Conservation (phyloP, 1,140 invertebrate species). For the Drosophila kurseongensis region DNA sequence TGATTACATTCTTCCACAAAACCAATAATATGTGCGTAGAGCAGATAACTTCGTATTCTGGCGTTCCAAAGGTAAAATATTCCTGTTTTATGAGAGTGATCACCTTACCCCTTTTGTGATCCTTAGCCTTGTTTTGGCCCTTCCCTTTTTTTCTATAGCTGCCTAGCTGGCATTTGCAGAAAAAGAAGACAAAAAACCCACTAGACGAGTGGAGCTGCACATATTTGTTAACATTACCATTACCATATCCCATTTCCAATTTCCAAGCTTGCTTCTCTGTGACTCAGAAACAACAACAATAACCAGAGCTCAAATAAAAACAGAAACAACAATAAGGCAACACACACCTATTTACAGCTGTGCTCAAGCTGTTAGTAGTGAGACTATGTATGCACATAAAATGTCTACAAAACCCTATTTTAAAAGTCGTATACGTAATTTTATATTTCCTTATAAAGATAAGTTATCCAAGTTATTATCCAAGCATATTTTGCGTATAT, state of each 20-base stretch:
- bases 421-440: too few relatives aligned
- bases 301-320: constrained; percentile 33
- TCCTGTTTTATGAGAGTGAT: constrained; percentile 28
- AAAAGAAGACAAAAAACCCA: constrained; percentile 31
- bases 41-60: constrained; percentile 8
- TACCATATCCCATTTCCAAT: constrained; percentile 59
- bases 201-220: constrained; percentile 37
- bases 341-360: constrained; percentile 31
- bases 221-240: constrained; percentile 54
- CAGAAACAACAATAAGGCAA: constrained; percentile 29
- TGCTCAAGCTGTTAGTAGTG: background rate
- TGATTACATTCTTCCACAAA: background rate
- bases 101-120: constrained; percentile 17
- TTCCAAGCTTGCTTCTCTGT: constrained; percentile 47
- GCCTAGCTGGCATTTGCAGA: constrained; percentile 41
- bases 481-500: too few relatives aligned
- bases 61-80: constrained; percentile 2
- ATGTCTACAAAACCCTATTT: too few relatives aligned
- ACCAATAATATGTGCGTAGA: background rate
- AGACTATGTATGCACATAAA: background rate
- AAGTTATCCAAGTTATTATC: too few relatives aligned
- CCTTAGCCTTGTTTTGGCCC: constrained; percentile 22
- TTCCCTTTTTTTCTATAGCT: constrained; percentile 26
- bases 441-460: too few relatives aligned
- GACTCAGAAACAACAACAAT: constrained; percentile 34